Conservation (phyloP, 2,888 invertebrate genomes). For the Pilophorus perplexus region DNA sequence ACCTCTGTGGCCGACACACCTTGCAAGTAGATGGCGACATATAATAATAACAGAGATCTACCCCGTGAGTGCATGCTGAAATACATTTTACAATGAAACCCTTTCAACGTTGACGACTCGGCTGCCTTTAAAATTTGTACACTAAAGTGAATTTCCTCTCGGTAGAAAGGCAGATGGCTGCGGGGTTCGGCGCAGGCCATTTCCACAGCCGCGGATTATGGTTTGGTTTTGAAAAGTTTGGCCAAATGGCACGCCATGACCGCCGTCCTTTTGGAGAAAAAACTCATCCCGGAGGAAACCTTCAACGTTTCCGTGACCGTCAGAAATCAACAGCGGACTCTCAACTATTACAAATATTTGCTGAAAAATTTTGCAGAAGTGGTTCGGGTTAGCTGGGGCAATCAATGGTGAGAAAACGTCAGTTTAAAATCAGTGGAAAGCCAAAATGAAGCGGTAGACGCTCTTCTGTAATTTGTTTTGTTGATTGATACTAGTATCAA, state of each 20-base stretch:
- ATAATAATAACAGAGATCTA: too few species aligned
- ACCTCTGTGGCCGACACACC: slow-evolving; percentile 33
- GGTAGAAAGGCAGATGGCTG: background rate
- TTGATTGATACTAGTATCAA: too few species aligned
- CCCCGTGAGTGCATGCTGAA: too few species aligned
- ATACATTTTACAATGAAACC: too few species aligned
- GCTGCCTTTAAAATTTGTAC: too few species aligned
- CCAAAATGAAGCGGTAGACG: background rate
- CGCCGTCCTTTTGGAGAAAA: slow-evolving; percentile 1
- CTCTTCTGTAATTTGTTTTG: too few species aligned
- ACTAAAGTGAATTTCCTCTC: too few species aligned
- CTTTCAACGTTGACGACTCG: too few species aligned
- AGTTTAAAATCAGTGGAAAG: background rate
- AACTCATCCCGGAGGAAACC: background rate
- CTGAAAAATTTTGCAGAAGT: slow-evolving; percentile 8
- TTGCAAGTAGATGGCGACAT: too few species aligned
- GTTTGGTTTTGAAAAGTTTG: background rate
- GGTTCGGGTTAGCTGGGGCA: slow-evolving; percentile 1
- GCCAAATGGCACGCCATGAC: slow-evolving; percentile 33
- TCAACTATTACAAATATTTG: background rate
- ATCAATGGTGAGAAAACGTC: slow-evolving; percentile 16
- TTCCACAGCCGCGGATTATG: background rate
- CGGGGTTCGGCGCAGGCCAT: background rate
- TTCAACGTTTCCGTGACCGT: background rate
- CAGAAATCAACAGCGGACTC: too few species aligned